phyloP scores from a whole-genome alignment of 2,113 vertebrate genomes.

The Cyanistes caeruleus region DNA sequence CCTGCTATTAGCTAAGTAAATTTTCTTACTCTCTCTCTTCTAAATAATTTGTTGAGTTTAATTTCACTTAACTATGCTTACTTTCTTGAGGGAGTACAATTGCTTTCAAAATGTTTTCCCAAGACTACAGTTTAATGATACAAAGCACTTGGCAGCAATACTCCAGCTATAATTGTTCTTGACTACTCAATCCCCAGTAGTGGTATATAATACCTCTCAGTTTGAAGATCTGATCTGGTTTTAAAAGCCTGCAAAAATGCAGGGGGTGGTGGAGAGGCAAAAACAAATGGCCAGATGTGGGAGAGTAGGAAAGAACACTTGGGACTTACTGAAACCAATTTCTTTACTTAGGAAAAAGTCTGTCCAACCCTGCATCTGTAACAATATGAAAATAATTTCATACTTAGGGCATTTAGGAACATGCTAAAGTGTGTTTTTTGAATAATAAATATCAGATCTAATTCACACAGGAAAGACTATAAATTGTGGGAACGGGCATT shows the following conservation, averaged over 20 bases:
- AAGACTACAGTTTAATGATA: constrained; percentile 46
- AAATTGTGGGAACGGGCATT: not conserved
- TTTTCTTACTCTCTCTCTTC: not conserved
- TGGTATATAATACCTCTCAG: constrained; percentile 6
- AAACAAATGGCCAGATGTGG: constrained; percentile 35
- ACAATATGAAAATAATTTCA: not conserved
- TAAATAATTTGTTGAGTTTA: not conserved
- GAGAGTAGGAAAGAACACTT: not conserved
- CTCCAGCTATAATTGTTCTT: constrained; percentile 34
- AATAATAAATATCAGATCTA: not conserved
- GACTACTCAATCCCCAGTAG: not conserved
- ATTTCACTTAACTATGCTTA: not conserved
- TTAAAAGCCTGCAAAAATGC: constrained; percentile 51
- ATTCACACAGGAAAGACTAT: not conserved
- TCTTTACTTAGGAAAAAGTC: not conserved
- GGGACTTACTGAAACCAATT: not conserved
- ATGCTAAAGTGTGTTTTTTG: not conserved
- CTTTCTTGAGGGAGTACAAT: constrained; percentile 20
- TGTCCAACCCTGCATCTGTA: not conserved
- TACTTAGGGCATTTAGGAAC: not conserved
- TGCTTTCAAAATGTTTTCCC: constrained; percentile 49
- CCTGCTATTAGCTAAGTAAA: not conserved
- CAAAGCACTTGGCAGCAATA: constrained; percentile 53
- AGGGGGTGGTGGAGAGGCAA: not conserved
- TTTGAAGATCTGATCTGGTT: constrained; percentile 51